Conservation (phyloP, 2,797 vertebrate genomes). For the Gymnothorax reevesii region DNA sequence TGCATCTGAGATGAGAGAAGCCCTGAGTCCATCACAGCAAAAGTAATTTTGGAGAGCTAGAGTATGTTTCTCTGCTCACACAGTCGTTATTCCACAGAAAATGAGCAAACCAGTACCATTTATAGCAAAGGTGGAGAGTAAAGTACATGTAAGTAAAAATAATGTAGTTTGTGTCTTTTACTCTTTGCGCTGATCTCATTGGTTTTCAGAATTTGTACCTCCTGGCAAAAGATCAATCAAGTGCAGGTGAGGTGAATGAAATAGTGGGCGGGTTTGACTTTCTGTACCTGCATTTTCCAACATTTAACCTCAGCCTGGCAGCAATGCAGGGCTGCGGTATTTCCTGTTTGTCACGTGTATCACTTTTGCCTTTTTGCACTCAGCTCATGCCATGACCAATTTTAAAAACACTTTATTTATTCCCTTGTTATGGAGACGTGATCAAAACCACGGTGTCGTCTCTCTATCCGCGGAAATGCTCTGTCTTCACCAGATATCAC, state of each 20-base stretch:
- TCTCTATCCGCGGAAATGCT: background rate
- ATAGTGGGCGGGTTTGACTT: too few species aligned
- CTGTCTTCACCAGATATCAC: background rate
- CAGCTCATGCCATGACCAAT: background rate
- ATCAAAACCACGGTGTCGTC: background rate
- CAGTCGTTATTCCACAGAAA: background rate
- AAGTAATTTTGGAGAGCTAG: background rate
- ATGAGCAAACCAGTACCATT: background rate
- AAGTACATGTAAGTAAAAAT: too few species aligned
- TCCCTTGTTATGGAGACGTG: background rate
- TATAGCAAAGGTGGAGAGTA: too few species aligned
- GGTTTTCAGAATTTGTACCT: too few species aligned
- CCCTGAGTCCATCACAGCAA: background rate
- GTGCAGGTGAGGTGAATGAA: too few species aligned
- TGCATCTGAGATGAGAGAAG: background rate
- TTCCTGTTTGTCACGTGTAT: background rate
- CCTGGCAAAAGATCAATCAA: too few species aligned
- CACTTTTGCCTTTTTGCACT: background rate
- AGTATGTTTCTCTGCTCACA: background rate
- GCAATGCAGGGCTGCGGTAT: background rate
- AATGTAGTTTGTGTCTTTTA: too few species aligned
- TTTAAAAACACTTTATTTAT: background rate
- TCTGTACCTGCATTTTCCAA: too few species aligned
- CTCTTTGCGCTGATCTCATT: too few species aligned
- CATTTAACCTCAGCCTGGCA: background rate